Conservation (phyloP, 2,797 vertebrate species). For the Lepus oiostolus region DNA sequence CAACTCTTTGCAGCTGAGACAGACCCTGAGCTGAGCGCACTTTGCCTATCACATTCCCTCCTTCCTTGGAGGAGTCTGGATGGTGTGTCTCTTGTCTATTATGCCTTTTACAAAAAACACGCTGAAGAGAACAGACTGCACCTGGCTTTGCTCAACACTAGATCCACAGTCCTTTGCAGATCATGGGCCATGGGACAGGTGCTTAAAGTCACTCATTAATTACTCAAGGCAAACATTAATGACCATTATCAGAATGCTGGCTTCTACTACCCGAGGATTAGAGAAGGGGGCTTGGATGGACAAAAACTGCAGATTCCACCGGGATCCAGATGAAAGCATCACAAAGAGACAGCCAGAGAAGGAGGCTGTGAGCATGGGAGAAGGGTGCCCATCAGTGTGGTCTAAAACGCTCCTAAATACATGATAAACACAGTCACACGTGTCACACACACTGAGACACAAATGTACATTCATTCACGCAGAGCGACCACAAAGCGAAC, state of each 20-base stretch:
- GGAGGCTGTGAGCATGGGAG: neutral
- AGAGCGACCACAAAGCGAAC: neutral
- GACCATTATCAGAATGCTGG: neutral
- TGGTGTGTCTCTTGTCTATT: neutral
- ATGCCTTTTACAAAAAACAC: neutral
- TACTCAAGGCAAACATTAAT: neutral
- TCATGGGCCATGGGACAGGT: neutral
- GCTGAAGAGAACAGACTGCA: neutral
- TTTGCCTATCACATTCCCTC: neutral
- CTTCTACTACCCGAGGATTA: neutral
- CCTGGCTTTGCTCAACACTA: neutral
- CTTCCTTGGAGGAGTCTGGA: neutral
- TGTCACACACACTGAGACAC: neutral
- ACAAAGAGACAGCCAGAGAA: neutral
- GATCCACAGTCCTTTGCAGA: neutral
- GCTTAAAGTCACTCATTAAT: slow-evolving; percentile 11
- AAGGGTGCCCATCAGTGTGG: neutral
- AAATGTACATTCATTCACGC: neutral
- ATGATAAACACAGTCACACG: neutral
- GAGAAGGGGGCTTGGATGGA: neutral
- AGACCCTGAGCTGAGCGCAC: neutral
- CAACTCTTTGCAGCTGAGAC: neutral
- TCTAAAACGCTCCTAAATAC: neutral
- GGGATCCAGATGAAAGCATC: neutral
- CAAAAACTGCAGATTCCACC: neutral